phyloP scores from a whole-genome alignment of 2,797 vertebrate genomes.

The Enteromius radiatus region DNA sequence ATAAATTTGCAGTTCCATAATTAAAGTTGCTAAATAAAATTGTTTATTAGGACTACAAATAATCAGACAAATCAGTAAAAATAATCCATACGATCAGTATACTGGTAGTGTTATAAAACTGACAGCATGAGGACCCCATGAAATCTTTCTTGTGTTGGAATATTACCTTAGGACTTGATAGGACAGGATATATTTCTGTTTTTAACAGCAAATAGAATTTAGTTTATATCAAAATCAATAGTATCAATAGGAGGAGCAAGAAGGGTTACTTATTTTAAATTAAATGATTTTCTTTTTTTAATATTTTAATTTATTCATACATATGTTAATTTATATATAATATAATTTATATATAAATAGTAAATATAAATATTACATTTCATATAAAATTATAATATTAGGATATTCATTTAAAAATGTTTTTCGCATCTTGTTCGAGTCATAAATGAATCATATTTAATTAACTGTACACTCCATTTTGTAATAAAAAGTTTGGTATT shows the following conservation, averaged over 20 bases:
- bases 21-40: conserved; percentile 44
- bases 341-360: not conserved
- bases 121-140: not conserved
- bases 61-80: not conserved
- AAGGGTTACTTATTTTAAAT: not conserved
- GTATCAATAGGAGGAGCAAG: too few species aligned
- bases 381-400: not conserved
- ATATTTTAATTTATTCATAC: too few species aligned
- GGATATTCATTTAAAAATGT: not conserved
- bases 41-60: conserved; percentile 54
- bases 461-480: not conserved
- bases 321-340: too few species aligned
- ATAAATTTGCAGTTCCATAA: conserved; percentile 61
- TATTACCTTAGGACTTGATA: not conserved
- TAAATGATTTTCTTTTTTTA: too few species aligned
- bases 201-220: not conserved
- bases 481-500: not conserved
- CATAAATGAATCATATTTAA: not conserved
- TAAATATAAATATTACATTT: not conserved
- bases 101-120: not conserved
- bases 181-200: not conserved
- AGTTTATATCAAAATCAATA: not conserved
- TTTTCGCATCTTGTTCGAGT: not conserved
- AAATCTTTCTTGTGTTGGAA: not conserved
- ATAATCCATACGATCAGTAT: not conserved